These are phyloP conservation scores for Anthoscopus minutus DNA, from an alignment of 2,113 vertebrate genomes.

Conservation along the genomic window DNA sequence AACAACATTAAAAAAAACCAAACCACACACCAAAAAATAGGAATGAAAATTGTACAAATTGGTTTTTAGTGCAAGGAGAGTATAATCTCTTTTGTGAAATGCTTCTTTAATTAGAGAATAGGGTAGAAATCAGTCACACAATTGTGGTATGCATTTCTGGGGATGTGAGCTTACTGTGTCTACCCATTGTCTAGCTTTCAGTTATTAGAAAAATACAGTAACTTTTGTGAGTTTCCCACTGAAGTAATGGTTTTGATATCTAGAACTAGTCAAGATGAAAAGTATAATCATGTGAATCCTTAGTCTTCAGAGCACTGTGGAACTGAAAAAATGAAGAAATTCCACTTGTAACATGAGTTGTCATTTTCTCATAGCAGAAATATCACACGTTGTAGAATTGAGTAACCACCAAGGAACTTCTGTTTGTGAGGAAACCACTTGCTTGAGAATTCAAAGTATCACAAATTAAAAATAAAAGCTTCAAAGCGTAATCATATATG, in stretches of 20 bases:
- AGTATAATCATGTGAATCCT: neutral
- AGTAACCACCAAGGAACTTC: neutral
- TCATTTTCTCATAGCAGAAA: neutral
- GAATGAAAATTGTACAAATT: neutral
- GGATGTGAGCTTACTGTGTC: neutral
- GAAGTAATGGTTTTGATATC: neutral
- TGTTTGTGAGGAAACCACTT: neutral
- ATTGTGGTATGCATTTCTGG: neutral
- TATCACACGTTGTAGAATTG: neutral
- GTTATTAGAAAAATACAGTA: neutral
- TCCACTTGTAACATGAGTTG: neutral
- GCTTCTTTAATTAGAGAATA: neutral
- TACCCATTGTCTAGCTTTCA: neutral
- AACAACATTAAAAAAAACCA: neutral
- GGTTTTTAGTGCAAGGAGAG: neutral
- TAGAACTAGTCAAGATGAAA: neutral
- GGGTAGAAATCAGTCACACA: neutral
- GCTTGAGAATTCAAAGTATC: neutral
- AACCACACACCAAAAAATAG: too few species aligned
- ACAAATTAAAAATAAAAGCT: neutral
- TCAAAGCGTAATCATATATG: neutral
- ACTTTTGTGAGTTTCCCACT: neutral
- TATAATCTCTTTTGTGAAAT: neutral
- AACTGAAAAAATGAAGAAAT: slow-evolving; percentile 36
- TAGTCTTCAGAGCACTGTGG: neutral